phyloP scores from a whole-genome alignment of 1,140 invertebrate species.

The Neocloeon triangulifer region DNA sequence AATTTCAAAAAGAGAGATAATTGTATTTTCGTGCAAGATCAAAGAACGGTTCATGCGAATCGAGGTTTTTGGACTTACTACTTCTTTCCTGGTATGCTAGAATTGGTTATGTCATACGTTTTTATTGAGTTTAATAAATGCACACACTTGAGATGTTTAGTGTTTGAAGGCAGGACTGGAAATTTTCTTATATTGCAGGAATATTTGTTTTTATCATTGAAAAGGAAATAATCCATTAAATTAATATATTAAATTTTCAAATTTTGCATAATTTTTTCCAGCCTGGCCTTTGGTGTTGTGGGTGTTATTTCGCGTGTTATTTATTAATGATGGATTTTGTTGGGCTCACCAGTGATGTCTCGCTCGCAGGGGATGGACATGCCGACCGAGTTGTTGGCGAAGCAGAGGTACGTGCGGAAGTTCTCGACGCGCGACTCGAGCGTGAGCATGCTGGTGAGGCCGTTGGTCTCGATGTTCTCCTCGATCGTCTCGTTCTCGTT shows the following conservation, averaged over 20 bases:
- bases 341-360: slow-evolving; percentile 43
- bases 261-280: too few species aligned
- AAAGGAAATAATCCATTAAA: slow-evolving; percentile 4
- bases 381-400: slow-evolving; percentile 63
- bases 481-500: slow-evolving; percentile 57
- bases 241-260: slow-evolving; percentile 2
- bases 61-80: slow-evolving; percentile 23
- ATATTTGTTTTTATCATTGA: too few species aligned
- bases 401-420: slow-evolving; percentile 59
- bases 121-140: too few species aligned
- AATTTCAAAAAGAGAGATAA: too few species aligned
- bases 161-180: too few species aligned
- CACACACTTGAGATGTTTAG: too few species aligned
- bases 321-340: slow-evolving; percentile 1
- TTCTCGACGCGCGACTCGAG: slow-evolving; percentile 37
- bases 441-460: slow-evolving; percentile 34
- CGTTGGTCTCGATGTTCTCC: slow-evolving; percentile 23
- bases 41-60: too few species aligned
- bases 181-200: too few species aligned
- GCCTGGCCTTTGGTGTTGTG: too few species aligned
- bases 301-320: neutral
- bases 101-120: too few species aligned
- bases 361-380: slow-evolving; percentile 47
- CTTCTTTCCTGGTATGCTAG: slow-evolving; percentile 28
- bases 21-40: too few species aligned